Evolutionary conservation across 1,140 invertebrate genomes (phyloP), one percentile per base, ranked within the genome.

Genomic region (Solenopsis invicta): DNA sequence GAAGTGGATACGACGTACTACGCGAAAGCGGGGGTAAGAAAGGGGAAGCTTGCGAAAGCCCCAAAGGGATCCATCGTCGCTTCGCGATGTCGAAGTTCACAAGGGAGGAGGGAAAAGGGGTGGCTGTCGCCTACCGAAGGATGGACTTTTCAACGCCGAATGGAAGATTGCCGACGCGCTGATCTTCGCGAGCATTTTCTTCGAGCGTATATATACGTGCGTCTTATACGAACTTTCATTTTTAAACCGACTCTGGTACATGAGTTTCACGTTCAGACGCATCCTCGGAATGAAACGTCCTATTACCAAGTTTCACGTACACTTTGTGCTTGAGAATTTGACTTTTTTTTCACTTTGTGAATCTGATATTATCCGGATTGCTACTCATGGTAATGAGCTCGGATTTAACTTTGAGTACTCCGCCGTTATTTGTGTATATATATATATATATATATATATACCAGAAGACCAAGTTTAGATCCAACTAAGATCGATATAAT

Each of bases 21-120:
- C 37, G 48, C 4, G 24, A 50, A 61, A 75, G 21, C 8, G 48
- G 45, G 21, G 41, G 34, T 18, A 67, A 66, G 48, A 37, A 62
- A 64, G 24, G 10, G 69, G 13, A 54, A 59, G 24, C 52, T 41
- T 50, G 50, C 71, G 64, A 80, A 85, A 80, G 61, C 81, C 78
- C 80, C 81, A 74, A 62, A 85, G 81, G 86, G 81, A 64, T 87
- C 56, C 80, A 48, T 82, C 80, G 80, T 84, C 37, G 41, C 80
- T 62, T 74, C 52, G 41, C 54, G 48, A 74, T 84, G 54, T 61
- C 80, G 54, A 62, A 75, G 56, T 74, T 84, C 54, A 48, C 69
- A 54, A 74, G 29, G 54, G 21, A 18, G 64, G 2, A 29, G 29
- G 29, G 29, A 1, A 2, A 29, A 29, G 29, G 29, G 54, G 21